phyloP scores from a whole-genome alignment of 2,888 invertebrate genomes.

The Fissipunctia ypsillon region DNA sequence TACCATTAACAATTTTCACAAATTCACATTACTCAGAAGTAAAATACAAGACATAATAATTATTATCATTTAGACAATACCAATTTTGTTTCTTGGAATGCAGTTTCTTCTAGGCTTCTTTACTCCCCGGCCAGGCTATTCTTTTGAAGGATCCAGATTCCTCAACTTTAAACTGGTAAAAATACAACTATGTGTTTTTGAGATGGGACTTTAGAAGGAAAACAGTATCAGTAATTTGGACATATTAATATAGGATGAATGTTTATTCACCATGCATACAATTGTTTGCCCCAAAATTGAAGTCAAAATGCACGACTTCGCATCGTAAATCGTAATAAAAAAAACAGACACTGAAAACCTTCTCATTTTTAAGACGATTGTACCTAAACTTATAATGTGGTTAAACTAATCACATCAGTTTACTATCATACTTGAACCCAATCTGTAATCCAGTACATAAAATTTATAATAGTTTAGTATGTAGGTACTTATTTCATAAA shows the following conservation, averaged over 20 bases:
- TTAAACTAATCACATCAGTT: not conserved
- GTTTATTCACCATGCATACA: no score
- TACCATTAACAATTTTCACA: not conserved
- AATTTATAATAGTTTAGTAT: not conserved
- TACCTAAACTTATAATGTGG: not conserved
- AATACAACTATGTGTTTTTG: not conserved
- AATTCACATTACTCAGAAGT: not conserved
- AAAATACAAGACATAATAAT: no score
- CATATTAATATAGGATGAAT: no score
- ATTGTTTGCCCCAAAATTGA: no score
- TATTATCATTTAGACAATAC: no score
- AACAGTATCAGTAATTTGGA: no score
- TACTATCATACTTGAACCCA: not conserved
- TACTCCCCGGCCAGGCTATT: not conserved
- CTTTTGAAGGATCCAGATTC: not conserved
- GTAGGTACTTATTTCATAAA: constrained; percentile 1
- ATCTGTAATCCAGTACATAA: not conserved
- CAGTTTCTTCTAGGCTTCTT: not conserved
- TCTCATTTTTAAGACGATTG: not conserved
- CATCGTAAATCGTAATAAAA: no score
- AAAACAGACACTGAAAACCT: no score
- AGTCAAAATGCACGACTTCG: no score
- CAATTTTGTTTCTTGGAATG: not conserved
- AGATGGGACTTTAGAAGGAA: not conserved
- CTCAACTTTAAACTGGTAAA: not conserved